Evolutionary conservation across 2,113 vertebrate species (phyloP).

Genomic region (Setophaga kirtlandii): DNA sequence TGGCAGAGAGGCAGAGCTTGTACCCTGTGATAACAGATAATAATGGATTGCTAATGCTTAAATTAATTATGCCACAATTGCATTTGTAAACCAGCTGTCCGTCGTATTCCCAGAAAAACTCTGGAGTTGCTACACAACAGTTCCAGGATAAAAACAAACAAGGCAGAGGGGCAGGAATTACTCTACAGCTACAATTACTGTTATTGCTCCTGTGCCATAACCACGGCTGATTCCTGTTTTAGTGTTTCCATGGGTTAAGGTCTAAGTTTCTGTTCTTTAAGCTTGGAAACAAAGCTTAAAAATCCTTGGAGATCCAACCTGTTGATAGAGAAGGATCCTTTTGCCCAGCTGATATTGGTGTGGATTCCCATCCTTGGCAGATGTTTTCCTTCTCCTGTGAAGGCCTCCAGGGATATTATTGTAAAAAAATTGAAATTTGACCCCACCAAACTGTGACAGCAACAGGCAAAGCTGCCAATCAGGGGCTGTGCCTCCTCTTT

Average conservation of each 20-base stretch:
- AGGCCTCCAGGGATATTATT: not conserved
- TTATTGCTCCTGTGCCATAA: not conserved
- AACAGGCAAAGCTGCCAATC: not conserved
- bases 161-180: not conserved
- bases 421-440: not conserved
- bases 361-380: not conserved
- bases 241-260: not conserved
- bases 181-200: fast-evolving
- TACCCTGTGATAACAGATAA: constrained; percentile 14
- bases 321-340: not conserved
- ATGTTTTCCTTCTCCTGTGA: not conserved
- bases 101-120: constrained; percentile 14
- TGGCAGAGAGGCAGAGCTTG: constrained; percentile 47
- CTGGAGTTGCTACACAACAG: not conserved
- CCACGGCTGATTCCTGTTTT: not conserved
- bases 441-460: not conserved
- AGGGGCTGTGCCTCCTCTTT: not conserved
- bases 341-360: fast-evolving
- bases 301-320: not conserved
- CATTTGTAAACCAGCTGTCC: constrained; percentile 49
- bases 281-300: not conserved
- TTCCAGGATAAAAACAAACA: constrained; percentile 17
- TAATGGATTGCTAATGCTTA: constrained; percentile 48
- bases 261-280: not conserved
- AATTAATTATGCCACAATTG: constrained; percentile 38